A percentile compares a stretch with the other conserved stretches of the same genome.
These are phyloP conservation scores for Notothenia coriiceps DNA, from an alignment of 2,113 vertebrate genomes.

Conservation along the genomic window DNA sequence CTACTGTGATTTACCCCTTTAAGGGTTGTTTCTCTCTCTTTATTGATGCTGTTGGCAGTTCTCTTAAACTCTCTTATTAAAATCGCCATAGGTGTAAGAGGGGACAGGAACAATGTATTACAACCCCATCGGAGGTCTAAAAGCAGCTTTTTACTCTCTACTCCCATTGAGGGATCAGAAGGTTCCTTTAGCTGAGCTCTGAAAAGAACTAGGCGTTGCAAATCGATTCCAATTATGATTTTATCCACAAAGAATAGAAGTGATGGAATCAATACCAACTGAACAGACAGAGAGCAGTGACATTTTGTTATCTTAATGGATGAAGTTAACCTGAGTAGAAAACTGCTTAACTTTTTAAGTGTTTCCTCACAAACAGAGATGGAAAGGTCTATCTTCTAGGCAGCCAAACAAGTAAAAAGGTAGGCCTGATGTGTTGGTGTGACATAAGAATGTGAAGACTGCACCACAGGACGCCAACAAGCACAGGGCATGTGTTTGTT, in stretches of 20 bases:
- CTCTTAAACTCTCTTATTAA: not conserved
- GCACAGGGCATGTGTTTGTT: constrained; percentile 15
- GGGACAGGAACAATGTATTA: not conserved
- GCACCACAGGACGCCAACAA: not conserved
- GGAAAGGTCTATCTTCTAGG: not conserved
- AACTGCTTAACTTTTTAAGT: not conserved
- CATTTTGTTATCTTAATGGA: constrained; percentile 24
- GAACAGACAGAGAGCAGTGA: constrained; percentile 14
- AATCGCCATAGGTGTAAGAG: not conserved
- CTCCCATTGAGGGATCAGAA: constrained; percentile 1
- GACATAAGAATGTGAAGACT: constrained; percentile 13
- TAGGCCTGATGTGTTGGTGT: not conserved
- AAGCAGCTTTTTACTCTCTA: constrained; percentile 9
- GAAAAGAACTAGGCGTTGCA: constrained; percentile 8
- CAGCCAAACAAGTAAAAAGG: constrained; percentile 12
- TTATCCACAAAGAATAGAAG: not conserved
- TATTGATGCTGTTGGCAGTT: not conserved
- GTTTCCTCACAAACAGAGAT: not conserved
- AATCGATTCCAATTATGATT: constrained; percentile 51
- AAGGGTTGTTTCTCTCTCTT: not conserved
- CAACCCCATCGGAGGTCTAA: constrained; percentile 11
- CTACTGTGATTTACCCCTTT: not conserved
- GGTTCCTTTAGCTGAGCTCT: constrained; percentile 28
- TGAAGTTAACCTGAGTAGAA: not conserved
- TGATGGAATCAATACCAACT: constrained; percentile 42